These are phyloP conservation scores for Arremon brunneinucha DNA, from an alignment of 2,797 vertebrate genomes.

Conservation along the genomic window DNA sequence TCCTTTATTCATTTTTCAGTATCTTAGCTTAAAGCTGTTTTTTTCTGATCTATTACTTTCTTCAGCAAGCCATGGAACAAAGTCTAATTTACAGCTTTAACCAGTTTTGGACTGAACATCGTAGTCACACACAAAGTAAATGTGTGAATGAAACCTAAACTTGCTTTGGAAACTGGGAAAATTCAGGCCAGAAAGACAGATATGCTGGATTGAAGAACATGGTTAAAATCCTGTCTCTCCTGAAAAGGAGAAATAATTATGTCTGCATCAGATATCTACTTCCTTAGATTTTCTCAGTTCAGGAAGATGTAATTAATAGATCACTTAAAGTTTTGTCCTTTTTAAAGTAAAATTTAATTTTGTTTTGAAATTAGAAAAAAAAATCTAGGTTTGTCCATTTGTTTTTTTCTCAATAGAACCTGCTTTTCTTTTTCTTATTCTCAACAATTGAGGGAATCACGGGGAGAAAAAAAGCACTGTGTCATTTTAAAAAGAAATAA, in stretches of 20 bases:
- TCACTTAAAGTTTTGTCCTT: not conserved
- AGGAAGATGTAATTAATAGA: not conserved
- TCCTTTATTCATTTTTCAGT: not conserved
- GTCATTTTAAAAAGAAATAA: not conserved
- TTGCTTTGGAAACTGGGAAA: not conserved
- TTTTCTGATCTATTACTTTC: not conserved
- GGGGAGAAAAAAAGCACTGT: not conserved
- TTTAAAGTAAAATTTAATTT: not conserved
- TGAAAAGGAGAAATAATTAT: not conserved
- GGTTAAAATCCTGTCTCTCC: not conserved
- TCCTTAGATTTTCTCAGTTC: not conserved
- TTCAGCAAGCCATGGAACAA: not conserved
- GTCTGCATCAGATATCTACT: not conserved
- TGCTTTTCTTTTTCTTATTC: not conserved
- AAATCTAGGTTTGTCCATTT: fast-evolving
- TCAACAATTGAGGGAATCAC: not conserved
- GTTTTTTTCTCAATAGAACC: not conserved
- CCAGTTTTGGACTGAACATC: not conserved
- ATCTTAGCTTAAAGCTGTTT: not conserved
- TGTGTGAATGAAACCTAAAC: not conserved
- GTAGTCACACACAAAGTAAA: not conserved
- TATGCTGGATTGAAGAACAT: not conserved
- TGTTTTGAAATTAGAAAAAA: not conserved
- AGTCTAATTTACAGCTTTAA: not conserved
- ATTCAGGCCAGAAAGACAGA: not conserved